Percentiles rank a stretch among this genome's conserved stretches.
phyloP scores from a whole-genome alignment of 1,140 invertebrate genomes.

The Atta texana region DNA sequence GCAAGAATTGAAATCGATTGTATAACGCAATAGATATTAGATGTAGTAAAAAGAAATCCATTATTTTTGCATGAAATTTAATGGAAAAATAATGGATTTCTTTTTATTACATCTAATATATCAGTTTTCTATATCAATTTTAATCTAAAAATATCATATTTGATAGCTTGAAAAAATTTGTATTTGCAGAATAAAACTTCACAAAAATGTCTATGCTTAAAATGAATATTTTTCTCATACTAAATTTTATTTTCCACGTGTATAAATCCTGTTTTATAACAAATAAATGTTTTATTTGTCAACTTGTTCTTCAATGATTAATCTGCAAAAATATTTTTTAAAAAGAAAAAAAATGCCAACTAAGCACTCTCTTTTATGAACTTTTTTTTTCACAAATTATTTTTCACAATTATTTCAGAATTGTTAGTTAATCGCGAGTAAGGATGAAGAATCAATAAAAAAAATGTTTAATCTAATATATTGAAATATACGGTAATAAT shows the following conservation, averaged over 20 bases:
- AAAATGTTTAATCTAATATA: too few species aligned
- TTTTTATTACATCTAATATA: neutral
- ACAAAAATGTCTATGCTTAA: neutral
- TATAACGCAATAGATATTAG: neutral
- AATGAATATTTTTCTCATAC: neutral
- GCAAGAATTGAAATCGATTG: slow-evolving; percentile 13
- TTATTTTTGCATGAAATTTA: too few species aligned
- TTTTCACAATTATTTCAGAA: neutral
- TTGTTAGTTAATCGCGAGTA: neutral
- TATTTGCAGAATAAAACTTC: neutral
- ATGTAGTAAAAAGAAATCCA: too few species aligned
- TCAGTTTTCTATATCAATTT: neutral
- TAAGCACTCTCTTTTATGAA: neutral
- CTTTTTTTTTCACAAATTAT: neutral
- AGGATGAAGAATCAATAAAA: neutral
- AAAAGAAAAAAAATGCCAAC: neutral
- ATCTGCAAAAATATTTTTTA: neutral
- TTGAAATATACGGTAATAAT: neutral
- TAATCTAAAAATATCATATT: neutral
- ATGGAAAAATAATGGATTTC: too few species aligned
- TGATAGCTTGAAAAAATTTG: neutral
- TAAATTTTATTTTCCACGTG: neutral
- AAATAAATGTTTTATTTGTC: neutral
- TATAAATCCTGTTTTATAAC: neutral
- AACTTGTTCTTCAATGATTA: neutral